phyloP scores from a whole-genome alignment of 2,113 vertebrate genomes.

The Hippoglossus stenolepis region DNA sequence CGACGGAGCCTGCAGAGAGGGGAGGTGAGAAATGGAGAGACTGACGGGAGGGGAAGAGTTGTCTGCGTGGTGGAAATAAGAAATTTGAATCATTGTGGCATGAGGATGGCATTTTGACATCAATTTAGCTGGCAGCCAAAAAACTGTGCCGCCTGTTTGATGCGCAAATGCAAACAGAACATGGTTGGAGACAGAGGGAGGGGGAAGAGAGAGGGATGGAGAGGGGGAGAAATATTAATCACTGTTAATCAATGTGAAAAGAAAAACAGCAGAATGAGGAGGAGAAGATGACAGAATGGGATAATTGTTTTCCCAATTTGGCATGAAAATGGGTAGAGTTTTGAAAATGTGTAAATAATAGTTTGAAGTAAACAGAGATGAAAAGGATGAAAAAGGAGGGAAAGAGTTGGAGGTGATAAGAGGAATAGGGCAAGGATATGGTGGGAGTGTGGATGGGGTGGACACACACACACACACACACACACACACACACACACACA shows the following conservation, averaged over 20 bases:
- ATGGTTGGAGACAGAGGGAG: background rate
- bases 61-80: slow-evolving; percentile 42
- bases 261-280: background rate
- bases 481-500: slow-evolving; percentile 1
- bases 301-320: background rate
- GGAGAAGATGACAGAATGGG: background rate
- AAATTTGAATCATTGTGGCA: slow-evolving; percentile 59
- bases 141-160: slow-evolving; percentile 29
- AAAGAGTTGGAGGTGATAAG: slow-evolving; percentile 5
- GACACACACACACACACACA: slow-evolving; percentile 7
- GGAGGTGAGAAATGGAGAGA: slow-evolving; percentile 32
- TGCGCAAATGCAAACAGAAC: slow-evolving; percentile 35
- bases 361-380: background rate
- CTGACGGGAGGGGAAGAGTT: slow-evolving; percentile 11
- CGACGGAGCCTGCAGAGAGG: background rate
- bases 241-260: background rate
- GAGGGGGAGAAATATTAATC: background rate
- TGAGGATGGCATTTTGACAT: slow-evolving; percentile 66
- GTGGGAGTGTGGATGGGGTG: background rate
- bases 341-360: background rate
- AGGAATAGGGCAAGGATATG: slow-evolving; percentile 1
- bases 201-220: background rate
- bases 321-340: background rate
- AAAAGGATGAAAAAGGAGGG: background rate
- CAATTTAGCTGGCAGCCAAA: slow-evolving; percentile 56